phyloP scores from a whole-genome alignment of 2,888 invertebrate species.

The Smittia aterrima region DNA sequence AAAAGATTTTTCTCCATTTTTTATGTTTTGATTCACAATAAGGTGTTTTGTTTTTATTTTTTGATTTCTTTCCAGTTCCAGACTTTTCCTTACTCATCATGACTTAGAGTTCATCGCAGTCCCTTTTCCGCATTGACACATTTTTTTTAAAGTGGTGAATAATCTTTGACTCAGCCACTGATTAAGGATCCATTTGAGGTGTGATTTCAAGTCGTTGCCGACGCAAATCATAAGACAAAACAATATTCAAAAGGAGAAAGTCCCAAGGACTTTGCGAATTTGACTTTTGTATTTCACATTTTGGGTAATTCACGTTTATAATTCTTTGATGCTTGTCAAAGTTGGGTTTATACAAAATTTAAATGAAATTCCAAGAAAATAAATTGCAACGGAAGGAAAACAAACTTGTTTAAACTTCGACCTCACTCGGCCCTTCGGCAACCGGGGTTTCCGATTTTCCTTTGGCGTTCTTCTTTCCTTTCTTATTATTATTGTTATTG shows the following conservation, averaged over 20 bases:
- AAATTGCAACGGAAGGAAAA: not conserved
- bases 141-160: not conserved
- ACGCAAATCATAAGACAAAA: too few relatives aligned
- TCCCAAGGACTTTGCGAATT: too few relatives aligned
- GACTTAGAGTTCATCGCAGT: not conserved
- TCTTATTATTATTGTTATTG: not conserved
- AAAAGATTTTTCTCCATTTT: slow-evolving; percentile 40
- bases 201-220: too few relatives aligned
- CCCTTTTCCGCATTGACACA: not conserved
- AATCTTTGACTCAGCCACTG: not conserved
- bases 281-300: not conserved
- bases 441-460: not conserved
- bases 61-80: too few relatives aligned
- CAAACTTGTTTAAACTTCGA: slow-evolving; percentile 3
- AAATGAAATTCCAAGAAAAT: not conserved
- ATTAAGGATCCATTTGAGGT: not conserved
- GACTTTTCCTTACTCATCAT: too few relatives aligned
- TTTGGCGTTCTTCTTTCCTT: slow-evolving; percentile 16
- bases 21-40: slow-evolving; percentile 25
- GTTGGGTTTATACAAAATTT: too few relatives aligned
- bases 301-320: not conserved
- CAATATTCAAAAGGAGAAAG: too few relatives aligned
- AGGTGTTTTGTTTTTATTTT: slow-evolving; percentile 26
- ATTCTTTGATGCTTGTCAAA: not conserved
- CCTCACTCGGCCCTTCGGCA: not conserved